phyloP scores from a whole-genome alignment of 2,113 vertebrate genomes.

The Oncorhynchus keta region DNA sequence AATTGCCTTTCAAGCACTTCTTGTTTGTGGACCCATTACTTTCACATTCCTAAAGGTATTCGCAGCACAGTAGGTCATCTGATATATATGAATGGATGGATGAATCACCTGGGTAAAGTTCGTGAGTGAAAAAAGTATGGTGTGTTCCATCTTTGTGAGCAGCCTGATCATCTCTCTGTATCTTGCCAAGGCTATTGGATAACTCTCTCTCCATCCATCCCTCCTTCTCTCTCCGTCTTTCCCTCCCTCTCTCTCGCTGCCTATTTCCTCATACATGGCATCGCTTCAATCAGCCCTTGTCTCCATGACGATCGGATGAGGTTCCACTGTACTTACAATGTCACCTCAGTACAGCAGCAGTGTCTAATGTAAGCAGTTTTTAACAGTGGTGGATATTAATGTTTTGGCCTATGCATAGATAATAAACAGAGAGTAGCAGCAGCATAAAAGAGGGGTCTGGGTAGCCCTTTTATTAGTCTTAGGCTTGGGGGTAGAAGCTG shows the following conservation, averaged over 20 bases:
- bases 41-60: not conserved
- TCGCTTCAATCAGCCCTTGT: constrained; percentile 51
- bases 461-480: no score
- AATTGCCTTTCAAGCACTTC: constrained; percentile 17
- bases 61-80: not conserved
- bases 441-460: no score
- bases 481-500: no score
- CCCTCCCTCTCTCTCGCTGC: constrained; percentile 40
- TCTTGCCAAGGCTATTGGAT: constrained; percentile 46
- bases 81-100: not conserved
- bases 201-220: constrained; percentile 44
- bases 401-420: not conserved
- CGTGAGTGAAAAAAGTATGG: constrained; percentile 30
- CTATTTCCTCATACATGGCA: constrained; percentile 56
- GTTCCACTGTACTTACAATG: constrained; percentile 52
- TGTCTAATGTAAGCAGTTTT: constrained; percentile 50
- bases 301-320: constrained; percentile 47
- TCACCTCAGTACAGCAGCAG: constrained; percentile 56
- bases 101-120: constrained; percentile 38
- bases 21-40: not conserved
- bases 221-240: constrained; percentile 22
- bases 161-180: constrained; percentile 48
- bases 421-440: no score
- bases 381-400: constrained; percentile 25
- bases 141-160: constrained; percentile 30